A percentile compares a stretch with the other conserved stretches of the same genome.
Evolutionary conservation across 1,140 invertebrate species (phyloP).

Genomic region (Cydia splendana): DNA sequence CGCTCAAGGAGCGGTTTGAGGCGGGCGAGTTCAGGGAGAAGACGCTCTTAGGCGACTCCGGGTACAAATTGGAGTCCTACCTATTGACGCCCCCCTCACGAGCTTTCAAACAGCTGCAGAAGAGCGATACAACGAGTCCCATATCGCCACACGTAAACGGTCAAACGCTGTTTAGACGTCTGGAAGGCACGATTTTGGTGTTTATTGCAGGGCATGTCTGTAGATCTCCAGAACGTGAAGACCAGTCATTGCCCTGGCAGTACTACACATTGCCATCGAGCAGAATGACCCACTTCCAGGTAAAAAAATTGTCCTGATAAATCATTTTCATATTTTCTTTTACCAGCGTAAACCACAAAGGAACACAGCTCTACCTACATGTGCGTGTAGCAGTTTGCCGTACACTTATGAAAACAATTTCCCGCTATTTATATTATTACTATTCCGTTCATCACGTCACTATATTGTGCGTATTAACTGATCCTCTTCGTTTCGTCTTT

Average conservation of each 20-base stretch:
- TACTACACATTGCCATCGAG: not conserved
- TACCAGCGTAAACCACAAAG: too few relatives aligned
- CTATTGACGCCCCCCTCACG: not conserved
- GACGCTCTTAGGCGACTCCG: not conserved
- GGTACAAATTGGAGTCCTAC: not conserved
- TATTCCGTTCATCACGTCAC: too few relatives aligned
- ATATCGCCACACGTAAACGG: not conserved
- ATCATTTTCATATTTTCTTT: too few relatives aligned
- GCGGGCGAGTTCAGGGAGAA: not conserved
- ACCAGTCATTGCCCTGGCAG: not conserved
- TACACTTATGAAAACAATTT: too few relatives aligned
- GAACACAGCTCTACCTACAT: too few relatives aligned
- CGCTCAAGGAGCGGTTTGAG: constrained; percentile 10
- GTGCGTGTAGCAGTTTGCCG: too few relatives aligned
- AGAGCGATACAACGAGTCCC: not conserved
- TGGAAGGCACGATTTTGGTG: not conserved
- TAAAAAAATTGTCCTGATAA: not conserved
- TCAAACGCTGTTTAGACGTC: not conserved
- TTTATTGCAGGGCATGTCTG: not conserved
- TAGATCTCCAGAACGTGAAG: not conserved
- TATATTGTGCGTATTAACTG: too few relatives aligned
- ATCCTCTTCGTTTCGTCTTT: too few relatives aligned
- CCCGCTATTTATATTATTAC: too few relatives aligned
- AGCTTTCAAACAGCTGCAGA: not conserved
- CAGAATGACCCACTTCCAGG: not conserved